Conservation (phyloP, 2,888 invertebrate genomes). For the Andrena bucephala region DNA sequence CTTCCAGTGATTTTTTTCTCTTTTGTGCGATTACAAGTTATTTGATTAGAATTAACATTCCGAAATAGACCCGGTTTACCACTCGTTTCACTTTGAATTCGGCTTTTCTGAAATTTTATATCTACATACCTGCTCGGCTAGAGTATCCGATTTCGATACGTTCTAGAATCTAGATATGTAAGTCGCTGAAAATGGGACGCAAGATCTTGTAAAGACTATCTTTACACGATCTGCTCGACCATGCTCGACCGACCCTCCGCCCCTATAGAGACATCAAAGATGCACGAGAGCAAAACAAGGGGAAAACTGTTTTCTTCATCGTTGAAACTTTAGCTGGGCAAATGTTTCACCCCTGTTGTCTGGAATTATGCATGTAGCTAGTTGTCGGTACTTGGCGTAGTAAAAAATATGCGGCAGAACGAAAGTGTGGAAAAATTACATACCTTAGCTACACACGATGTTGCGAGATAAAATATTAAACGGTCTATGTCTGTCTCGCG, state of each 20-base stretch:
- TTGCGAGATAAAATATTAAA: conserved; percentile 8
- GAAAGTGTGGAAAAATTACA: not conserved
- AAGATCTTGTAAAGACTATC: not conserved
- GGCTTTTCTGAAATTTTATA: no score
- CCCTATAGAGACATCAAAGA: conserved; percentile 9
- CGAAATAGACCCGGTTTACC: no score
- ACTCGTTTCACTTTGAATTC: no score
- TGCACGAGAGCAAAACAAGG: conserved; percentile 8
- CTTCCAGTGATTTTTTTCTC: no score
- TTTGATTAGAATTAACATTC: no score
- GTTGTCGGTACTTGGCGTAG: not conserved
- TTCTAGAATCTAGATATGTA: not conserved
- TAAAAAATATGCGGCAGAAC: not conserved
- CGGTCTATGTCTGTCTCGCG: not conserved
- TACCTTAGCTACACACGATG: not conserved
- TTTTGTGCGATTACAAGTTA: no score
- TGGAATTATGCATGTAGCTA: not conserved
- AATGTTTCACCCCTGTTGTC: conserved; percentile 18
- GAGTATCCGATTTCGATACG: no score
- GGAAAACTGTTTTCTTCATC: not conserved
- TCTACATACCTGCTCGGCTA: no score
- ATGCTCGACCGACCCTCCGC: not conserved
- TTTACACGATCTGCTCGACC: not conserved
- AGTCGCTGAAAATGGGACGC: not conserved
- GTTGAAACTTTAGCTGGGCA: conserved; percentile 10